Conservation (phyloP, 2,797 vertebrate species). For the Hafferia zeledoni region DNA sequence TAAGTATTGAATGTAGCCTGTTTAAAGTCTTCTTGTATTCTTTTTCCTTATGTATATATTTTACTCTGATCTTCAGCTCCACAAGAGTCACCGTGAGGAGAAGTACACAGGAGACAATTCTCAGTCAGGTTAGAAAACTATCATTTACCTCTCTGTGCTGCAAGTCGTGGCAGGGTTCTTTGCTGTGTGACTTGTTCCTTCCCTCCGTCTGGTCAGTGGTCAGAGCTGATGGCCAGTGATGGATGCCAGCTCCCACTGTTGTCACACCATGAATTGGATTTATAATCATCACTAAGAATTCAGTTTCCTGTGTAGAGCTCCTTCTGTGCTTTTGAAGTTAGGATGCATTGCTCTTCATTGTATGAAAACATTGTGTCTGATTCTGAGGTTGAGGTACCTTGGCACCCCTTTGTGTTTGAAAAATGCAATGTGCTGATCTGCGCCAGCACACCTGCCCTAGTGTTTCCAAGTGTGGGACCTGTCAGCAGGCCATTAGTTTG, state of each 20-base stretch:
- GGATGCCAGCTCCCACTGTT: neutral
- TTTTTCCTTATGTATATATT: conserved; percentile 28
- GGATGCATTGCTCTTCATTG: neutral
- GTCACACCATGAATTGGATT: neutral
- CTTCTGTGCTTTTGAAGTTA: neutral
- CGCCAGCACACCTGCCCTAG: neutral
- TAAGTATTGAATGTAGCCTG: neutral
- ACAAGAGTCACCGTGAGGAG: conserved; percentile 85
- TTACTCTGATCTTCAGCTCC: conserved; percentile 73
- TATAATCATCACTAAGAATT: neutral
- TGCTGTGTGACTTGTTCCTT: neutral
- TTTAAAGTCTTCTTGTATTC: conserved; percentile 33
- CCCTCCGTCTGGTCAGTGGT: neutral
- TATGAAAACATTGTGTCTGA: neutral
- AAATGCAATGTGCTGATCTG: neutral
- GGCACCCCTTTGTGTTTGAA: neutral
- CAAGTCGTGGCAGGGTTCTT: neutral
- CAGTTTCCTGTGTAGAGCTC: neutral
- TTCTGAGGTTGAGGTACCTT: neutral
- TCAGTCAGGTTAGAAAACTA: conserved; percentile 84
- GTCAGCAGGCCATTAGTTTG: neutral
- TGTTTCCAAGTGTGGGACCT: neutral
- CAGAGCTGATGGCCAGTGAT: neutral
- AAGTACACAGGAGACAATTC: conserved; percentile 82
- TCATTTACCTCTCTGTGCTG: neutral